Base-by-base conservation (phyloP, 2,113 vertebrate species). In the Grammomys dolichurus region DNA sequence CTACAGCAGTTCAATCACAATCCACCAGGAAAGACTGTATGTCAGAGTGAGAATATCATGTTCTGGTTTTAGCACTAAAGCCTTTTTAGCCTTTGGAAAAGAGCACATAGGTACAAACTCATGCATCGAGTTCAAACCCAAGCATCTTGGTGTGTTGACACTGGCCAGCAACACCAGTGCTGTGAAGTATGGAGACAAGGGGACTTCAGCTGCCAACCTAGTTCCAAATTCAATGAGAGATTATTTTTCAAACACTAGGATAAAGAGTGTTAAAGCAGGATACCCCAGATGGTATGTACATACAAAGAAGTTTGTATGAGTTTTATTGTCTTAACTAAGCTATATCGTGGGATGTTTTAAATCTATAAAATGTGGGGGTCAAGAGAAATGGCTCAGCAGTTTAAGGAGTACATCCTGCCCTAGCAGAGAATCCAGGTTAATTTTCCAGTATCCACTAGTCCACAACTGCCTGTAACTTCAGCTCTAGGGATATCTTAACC, bases 61-160 rank as follows among this genome's bases (percentile, higher is more conserved):
- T 86, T 92, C 24, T 95, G 85, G 69, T 87, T 72, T 91, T 90
- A 91, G 11, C 20, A 33, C 51, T 80, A 56, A 36, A 88, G 90
- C 2, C 7, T 56, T 56, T 87, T 43, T 43, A 9, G 24, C 24
- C 13, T 4, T 84, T 14, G 12, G n/a, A 40, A 31, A 85, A 85
- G 56, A 65, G 14, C 1, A 84, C 3, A 65, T 28, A 24, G 7
- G 13, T 14, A 31, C n/a, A 51, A 51, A 51, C 48, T 9, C 51
- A 51, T 51, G 10, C 9, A 51, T 51, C 1, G 24, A 84, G 20
- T 63, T 1, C 26, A 65, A 65, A 63, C n/a, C n/a, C 13, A 63
- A 9, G 14, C 58, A 85, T 28, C 7, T 17, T 31, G 13, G 14
- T 28, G 7, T 84, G 22, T 85, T 14, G 17, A 43, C 6, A 31